Evolutionary conservation across 92 coral and sea anemone genomes (phyloP).

Genomic region (Epizoanthus rinbou): DNA sequence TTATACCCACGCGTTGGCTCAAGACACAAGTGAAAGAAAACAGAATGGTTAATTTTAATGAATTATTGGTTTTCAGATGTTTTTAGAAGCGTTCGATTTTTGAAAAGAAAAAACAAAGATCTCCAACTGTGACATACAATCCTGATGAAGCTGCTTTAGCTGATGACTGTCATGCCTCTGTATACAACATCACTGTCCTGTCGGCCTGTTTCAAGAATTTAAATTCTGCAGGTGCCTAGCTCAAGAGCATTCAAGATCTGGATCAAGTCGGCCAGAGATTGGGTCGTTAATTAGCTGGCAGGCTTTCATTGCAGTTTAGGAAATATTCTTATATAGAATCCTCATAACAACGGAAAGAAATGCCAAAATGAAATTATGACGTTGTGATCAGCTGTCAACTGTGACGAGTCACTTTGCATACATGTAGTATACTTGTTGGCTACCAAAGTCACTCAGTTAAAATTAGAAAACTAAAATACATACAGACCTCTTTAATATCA

Average conservation of each 20-base stretch:
- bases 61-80: background rate
- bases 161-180: background rate
- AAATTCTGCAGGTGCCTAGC: background rate
- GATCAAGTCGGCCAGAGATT: too few relatives aligned
- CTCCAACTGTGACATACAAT: background rate
- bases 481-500: too few relatives aligned
- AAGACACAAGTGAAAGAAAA: background rate
- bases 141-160: background rate
- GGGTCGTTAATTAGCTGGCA: too few relatives aligned
- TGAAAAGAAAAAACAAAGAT: background rate
- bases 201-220: background rate
- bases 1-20: constrained; percentile 6
- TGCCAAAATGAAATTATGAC: too few relatives aligned
- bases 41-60: constrained; percentile 15
- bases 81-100: background rate
- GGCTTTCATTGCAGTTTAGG: too few relatives aligned
- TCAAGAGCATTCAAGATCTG: background rate
- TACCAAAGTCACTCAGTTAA: too few relatives aligned
- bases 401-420: too few relatives aligned
- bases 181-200: background rate
- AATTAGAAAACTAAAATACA: too few relatives aligned
- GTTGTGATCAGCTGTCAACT: too few relatives aligned
- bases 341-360: too few relatives aligned
- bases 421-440: too few relatives aligned
- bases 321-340: too few relatives aligned